Percentiles rank a stretch among this genome's conserved stretches.
These are phyloP conservation scores for Elegia similella DNA, from an alignment of 2,888 invertebrate species.

Conservation along the genomic window DNA sequence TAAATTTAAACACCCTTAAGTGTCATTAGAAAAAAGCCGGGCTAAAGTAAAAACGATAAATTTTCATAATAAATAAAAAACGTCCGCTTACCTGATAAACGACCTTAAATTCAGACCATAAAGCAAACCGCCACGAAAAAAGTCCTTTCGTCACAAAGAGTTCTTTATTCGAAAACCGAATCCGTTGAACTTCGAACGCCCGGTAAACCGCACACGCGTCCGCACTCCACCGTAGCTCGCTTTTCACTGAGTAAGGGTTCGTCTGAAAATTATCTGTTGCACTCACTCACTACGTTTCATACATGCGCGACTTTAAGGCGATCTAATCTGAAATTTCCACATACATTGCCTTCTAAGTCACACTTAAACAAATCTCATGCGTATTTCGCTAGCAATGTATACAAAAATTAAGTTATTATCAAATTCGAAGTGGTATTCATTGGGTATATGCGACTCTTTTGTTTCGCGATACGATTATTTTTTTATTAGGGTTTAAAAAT, in stretches of 20 bases:
- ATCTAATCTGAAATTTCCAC: background rate
- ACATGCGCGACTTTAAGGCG: constrained; percentile 48
- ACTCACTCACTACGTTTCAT: constrained; percentile 41
- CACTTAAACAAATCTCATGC: background rate
- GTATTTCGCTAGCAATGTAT: background rate
- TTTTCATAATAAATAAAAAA: constrained; percentile 27
- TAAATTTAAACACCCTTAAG: background rate
- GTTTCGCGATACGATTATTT: constrained; percentile 10
- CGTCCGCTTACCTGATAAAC: constrained; percentile 37
- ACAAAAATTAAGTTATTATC: background rate
- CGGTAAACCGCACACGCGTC: constrained; percentile 40
- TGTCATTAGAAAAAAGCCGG: constrained; percentile 11
- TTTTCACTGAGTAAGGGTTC: constrained; percentile 52
- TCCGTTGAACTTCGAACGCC: constrained; percentile 46
- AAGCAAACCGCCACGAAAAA: constrained; percentile 34
- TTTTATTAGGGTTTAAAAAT: constrained; percentile 14
- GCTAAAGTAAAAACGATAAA: constrained; percentile 18
- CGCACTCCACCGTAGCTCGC: constrained; percentile 38
- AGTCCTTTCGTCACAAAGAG: constrained; percentile 41
- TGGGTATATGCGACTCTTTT: background rate
- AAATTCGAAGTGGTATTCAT: background rate
- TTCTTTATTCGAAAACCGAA: constrained; percentile 42
- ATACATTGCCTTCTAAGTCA: background rate
- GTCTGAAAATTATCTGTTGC: constrained; percentile 51
- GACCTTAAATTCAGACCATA: constrained; percentile 37